phyloP scores from a whole-genome alignment of 2,113 vertebrate species.

The Helogale parvula region DNA sequence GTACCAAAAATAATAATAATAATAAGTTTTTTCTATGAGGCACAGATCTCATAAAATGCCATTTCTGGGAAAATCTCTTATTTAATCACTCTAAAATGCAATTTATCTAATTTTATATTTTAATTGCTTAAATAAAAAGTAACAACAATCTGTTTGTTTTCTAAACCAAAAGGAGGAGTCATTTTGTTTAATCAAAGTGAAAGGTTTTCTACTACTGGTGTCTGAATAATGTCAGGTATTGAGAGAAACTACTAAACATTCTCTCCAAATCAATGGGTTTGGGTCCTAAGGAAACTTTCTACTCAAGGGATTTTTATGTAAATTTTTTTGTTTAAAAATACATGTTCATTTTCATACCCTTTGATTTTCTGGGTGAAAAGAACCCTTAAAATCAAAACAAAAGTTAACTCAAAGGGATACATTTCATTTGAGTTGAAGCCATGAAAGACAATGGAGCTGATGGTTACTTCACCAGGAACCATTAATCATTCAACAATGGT shows the following conservation, averaged over 20 bases:
- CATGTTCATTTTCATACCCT: slow-evolving; percentile 24
- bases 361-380: slow-evolving; percentile 61
- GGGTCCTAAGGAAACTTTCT: background rate
- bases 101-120: slow-evolving; percentile 56
- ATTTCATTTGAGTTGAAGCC: slow-evolving; percentile 50
- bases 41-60: slow-evolving; percentile 3
- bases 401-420: slow-evolving; percentile 56
- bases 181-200: slow-evolving; percentile 39
- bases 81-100: slow-evolving; percentile 67
- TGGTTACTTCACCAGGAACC: slow-evolving; percentile 17
- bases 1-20: background rate
- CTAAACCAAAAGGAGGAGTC: slow-evolving; percentile 31
- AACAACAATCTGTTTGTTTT: slow-evolving; percentile 36
- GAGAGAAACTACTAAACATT: slow-evolving; percentile 34
- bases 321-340: slow-evolving; percentile 55
- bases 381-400: slow-evolving; percentile 61
- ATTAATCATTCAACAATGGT: slow-evolving; percentile 60
- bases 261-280: slow-evolving; percentile 37
- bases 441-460: slow-evolving; percentile 49
- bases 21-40: background rate
- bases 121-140: slow-evolving; percentile 50
- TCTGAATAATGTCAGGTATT: slow-evolving; percentile 28
- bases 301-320: slow-evolving; percentile 44
- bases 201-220: slow-evolving; percentile 18
- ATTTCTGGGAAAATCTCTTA: slow-evolving; percentile 47